Percentiles rank a stretch among this genome's conserved stretches.
phyloP scores from a whole-genome alignment of 1,140 invertebrate genomes.

The Dendroctonus valens region DNA sequence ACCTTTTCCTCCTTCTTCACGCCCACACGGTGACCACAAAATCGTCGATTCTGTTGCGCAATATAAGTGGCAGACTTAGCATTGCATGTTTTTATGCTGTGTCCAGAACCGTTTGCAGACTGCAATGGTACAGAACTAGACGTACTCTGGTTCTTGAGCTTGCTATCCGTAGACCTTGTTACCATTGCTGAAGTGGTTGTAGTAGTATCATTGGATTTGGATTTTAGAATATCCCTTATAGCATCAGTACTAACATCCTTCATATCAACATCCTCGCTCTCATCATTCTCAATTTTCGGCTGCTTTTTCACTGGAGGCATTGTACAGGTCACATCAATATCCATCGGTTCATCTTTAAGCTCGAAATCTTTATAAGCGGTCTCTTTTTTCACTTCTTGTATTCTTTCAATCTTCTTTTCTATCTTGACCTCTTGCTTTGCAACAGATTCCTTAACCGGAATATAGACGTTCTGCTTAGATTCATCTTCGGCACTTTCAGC shows the following conservation, averaged over 20 bases:
- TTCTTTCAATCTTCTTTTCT: too few species aligned
- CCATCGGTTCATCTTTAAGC: conserved; percentile 37
- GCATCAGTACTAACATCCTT: conserved; percentile 42
- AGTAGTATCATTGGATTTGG: conserved; percentile 35
- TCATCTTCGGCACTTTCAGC: conserved; percentile 57
- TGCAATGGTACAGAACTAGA: conserved; percentile 47
- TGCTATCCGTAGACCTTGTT: conserved; percentile 50
- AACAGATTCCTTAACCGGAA: conserved; percentile 43
- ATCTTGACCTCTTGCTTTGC: conserved; percentile 52
- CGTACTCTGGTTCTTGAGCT: conserved; percentile 47
- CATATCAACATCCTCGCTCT: conserved; percentile 41
- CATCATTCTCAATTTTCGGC: conserved; percentile 16
- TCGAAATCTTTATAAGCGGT: conserved; percentile 21
- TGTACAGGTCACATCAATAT: conserved; percentile 31
- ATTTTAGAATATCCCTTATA: conserved; percentile 45
- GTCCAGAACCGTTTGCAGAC: conserved; percentile 46
- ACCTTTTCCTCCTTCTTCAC: conserved; percentile 58
- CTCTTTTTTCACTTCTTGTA: conserved; percentile 53
- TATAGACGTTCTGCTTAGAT: conserved; percentile 49
- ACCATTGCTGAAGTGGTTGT: conserved; percentile 51
- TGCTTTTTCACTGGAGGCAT: conserved; percentile 8
- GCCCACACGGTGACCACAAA: conserved; percentile 53
- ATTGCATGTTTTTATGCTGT: conserved; percentile 52
- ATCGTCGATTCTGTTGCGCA: conserved; percentile 57
- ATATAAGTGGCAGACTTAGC: conserved; percentile 43